Conservation (phyloP, 2,113 vertebrate species). For the Uria lomvia region DNA sequence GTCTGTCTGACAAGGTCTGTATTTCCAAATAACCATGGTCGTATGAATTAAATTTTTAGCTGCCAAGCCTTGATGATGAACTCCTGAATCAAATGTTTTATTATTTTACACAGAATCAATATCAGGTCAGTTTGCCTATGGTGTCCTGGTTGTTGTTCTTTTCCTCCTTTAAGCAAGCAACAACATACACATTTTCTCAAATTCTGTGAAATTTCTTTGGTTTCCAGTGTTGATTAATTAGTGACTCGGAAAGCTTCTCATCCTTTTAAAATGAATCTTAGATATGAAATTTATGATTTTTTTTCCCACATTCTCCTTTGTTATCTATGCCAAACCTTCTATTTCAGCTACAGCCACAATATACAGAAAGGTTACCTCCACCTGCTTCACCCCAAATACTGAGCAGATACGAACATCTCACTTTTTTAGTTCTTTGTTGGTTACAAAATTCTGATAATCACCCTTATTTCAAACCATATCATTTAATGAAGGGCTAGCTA, state of each 20-base stretch:
- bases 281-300: background rate
- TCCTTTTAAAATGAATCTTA: background rate
- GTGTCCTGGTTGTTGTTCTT: background rate
- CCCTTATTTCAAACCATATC: background rate
- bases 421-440: background rate
- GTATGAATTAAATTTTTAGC: conserved; percentile 8
- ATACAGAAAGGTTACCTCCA: background rate
- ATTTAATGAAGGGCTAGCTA: background rate
- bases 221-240: background rate
- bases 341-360: background rate
- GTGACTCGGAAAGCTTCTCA: background rate
- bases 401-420: background rate
- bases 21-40: background rate
- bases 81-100: background rate
- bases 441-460: background rate
- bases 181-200: background rate
- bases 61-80: background rate
- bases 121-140: background rate
- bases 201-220: background rate
- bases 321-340: background rate
- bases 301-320: background rate
- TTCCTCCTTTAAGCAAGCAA: background rate
- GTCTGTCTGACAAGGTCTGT: background rate
- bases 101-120: background rate
- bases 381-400: background rate